Conservation (phyloP, 2,113 vertebrate species). For the Edolisoma coerulescens region DNA sequence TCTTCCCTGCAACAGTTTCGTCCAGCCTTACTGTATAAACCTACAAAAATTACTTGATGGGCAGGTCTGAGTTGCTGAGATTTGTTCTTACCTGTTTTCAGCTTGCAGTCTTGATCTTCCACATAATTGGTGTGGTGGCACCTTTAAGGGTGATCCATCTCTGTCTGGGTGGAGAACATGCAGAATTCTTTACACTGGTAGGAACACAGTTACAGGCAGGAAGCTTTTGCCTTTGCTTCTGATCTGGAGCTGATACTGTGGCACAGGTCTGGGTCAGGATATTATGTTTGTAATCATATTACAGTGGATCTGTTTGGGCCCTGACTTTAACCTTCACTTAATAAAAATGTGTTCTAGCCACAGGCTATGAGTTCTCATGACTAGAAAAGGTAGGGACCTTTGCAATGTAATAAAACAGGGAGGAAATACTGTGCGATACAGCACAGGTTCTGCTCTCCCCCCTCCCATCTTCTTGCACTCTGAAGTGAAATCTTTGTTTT, state of each 20-base stretch:
- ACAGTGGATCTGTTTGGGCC: background rate
- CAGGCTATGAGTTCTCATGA: conserved; percentile 23
- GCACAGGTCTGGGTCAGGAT: background rate
- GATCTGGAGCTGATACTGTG: background rate
- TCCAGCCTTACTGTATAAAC: background rate
- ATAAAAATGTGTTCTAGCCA: conserved; percentile 52
- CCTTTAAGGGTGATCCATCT: background rate
- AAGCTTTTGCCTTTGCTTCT: background rate
- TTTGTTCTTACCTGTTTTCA: background rate
- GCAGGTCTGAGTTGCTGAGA: background rate
- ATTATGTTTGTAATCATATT: background rate
- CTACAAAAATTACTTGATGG: background rate
- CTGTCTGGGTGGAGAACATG: background rate
- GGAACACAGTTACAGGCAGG: background rate
- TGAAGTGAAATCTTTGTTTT: conserved; percentile 33
- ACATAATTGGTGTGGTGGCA: background rate
- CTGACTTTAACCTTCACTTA: conserved; percentile 44
- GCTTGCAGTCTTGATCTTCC: background rate
- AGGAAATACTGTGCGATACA: conserved; percentile 13
- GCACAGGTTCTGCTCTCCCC: background rate
- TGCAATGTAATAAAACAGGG: background rate
- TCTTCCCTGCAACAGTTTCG: background rate
- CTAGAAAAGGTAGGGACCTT: background rate
- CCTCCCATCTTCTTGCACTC: background rate
- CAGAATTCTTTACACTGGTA: background rate